phyloP scores from a whole-genome alignment of 1,140 invertebrate species.

The Calosoma granatense region DNA sequence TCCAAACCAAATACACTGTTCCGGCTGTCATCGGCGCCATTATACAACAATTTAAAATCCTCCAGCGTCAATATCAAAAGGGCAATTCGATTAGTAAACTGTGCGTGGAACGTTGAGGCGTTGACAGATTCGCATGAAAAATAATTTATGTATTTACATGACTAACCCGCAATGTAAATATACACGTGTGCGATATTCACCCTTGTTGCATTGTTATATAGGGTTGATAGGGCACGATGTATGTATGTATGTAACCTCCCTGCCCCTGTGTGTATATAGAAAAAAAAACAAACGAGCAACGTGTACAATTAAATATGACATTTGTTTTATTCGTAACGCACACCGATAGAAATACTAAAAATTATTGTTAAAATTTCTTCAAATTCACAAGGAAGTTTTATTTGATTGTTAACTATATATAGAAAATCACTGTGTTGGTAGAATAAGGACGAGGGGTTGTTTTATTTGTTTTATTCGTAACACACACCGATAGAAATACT shows the following conservation, averaged over 20 bases:
- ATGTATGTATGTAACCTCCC: too few species aligned
- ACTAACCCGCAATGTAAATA: conserved; percentile 1
- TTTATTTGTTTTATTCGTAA: too few species aligned
- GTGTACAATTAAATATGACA: too few species aligned
- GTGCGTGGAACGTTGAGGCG: not conserved
- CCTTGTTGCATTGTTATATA: too few species aligned
- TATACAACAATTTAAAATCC: not conserved
- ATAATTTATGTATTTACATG: conserved; percentile 1
- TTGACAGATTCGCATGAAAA: conserved; percentile 3
- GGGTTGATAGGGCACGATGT: too few species aligned
- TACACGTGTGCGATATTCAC: not conserved
- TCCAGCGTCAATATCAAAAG: not conserved
- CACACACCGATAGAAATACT: not conserved
- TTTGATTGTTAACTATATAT: too few species aligned
- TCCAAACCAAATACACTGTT: not conserved
- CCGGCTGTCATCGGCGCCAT: not conserved
- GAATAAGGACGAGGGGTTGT: too few species aligned
- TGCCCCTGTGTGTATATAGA: too few species aligned
- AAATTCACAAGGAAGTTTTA: not conserved
- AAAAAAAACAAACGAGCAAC: too few species aligned
- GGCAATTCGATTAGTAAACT: not conserved
- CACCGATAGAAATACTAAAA: not conserved
- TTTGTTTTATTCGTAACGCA: too few species aligned
- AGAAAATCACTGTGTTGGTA: too few species aligned
- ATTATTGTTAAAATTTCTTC: not conserved